Base-by-base conservation (phyloP, 2,113 vertebrate species). In the Dermatemys mawii region DNA sequence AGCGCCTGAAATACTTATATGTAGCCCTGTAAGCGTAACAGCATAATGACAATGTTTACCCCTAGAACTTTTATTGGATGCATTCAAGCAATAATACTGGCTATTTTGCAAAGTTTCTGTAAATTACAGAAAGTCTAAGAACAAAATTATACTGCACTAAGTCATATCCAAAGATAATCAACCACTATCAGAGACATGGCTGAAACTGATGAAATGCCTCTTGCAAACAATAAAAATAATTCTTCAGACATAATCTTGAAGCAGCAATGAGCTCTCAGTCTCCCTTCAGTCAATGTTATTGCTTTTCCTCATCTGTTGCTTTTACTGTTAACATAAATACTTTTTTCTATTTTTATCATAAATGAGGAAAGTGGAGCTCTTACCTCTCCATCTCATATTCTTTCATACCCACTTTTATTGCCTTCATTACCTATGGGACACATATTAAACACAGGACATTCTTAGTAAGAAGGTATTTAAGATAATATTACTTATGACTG, bases 331-430 rank as follows among this genome's bases (percentile, higher is more conserved):
- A 80, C 67, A 53, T 78, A 89, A 44, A 87, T 29, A 79, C 35
- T 46, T 67, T 81, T 38, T 79, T 19, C 76, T 93, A 93, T 93
- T 89, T 95, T 93, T 93, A 90, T 92, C 89, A 97, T 85, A 96
- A 89, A 94, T 63, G 75, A 83, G 63, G 88, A 94, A 87, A 96
- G 96, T 95, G 76, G 90, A 14, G 50, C 19, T 91, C 98, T 98
- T 98, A 98, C 98, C 98, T 98, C 83, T 98, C 95, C 97, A 98
- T 78, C 96, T 99, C 98, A 8, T 99, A 98, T 93, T 99, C 98
- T 53, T 98, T 98, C 98, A 98, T 98, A 49, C 98, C 98, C 11
- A 97, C 94, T 97, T 94, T 98, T 60, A 98, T 90, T 3, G 98
- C 97, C 94, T 98, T 99, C 98, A 99, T 99, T 81, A 99, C 98